phyloP scores from a whole-genome alignment of 2,888 invertebrate genomes.

The Galerucella pusilla region DNA sequence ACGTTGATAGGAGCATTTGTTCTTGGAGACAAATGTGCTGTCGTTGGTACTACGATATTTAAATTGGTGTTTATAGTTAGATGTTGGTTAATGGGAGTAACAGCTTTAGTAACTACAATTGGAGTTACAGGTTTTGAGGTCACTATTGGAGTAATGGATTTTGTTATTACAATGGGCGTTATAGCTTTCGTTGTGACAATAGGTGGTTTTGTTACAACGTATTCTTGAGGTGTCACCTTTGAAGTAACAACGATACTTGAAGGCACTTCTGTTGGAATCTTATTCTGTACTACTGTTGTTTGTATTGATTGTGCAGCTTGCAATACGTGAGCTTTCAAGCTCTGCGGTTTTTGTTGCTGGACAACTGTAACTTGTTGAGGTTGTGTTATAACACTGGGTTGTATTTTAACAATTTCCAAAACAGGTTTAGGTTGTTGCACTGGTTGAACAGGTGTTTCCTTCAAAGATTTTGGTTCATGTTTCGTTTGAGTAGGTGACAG shows the following conservation, averaged over 20 bases:
- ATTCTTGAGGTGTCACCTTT: slow-evolving; percentile 22
- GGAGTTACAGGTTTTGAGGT: slow-evolving; percentile 33
- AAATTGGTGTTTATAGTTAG: slow-evolving; percentile 60
- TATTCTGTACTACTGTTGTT: slow-evolving; percentile 35
- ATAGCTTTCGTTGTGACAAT: slow-evolving; percentile 27
- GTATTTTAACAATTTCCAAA: slow-evolving; percentile 37
- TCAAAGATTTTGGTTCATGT: neutral
- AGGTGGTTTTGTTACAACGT: slow-evolving; percentile 38
- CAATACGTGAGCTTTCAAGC: slow-evolving; percentile 73
- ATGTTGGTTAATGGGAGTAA: slow-evolving; percentile 57
- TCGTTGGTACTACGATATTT: slow-evolving; percentile 51
- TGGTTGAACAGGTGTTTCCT: slow-evolving; percentile 1
- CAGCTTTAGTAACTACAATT: slow-evolving; percentile 39
- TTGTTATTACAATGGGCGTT: slow-evolving; percentile 33
- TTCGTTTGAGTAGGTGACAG: neutral
- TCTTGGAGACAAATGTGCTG: slow-evolving; percentile 59
- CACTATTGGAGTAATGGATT: slow-evolving; percentile 36
- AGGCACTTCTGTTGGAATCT: slow-evolving; percentile 16
- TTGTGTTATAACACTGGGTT: slow-evolving; percentile 46
- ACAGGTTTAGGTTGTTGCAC: slow-evolving; percentile 14
- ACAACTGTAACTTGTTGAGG: slow-evolving; percentile 47
- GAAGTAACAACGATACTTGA: slow-evolving; percentile 13
- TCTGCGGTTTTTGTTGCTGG: slow-evolving; percentile 66
- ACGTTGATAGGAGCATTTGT: slow-evolving; percentile 47
- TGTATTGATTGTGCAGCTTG: slow-evolving; percentile 61